These are phyloP conservation scores for Tetrao urogallus DNA, from an alignment of 2,113 vertebrate species.

Conservation along the genomic window DNA sequence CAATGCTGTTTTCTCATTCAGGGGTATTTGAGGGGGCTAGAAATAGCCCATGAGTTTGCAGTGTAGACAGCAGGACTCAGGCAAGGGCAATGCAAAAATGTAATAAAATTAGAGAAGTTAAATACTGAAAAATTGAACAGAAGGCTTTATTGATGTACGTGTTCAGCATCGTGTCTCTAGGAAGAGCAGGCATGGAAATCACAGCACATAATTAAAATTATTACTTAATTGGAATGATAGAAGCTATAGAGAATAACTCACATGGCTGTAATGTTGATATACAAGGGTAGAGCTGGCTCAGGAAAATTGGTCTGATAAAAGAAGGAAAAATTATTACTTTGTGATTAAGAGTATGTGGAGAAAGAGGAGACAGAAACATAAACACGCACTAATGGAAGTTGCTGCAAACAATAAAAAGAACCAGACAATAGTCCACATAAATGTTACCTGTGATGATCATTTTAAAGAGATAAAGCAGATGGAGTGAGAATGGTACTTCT, in stretches of 20 bases:
- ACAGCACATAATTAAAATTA: constrained; percentile 28
- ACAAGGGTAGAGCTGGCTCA: not conserved
- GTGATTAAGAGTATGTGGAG: not conserved
- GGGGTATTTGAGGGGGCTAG: not conserved
- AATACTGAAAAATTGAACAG: not conserved
- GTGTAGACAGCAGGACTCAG: not conserved
- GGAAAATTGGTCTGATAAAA: not conserved
- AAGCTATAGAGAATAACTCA: not conserved
- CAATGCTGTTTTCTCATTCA: not conserved
- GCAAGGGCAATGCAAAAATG: not conserved
- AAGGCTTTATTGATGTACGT: not conserved
- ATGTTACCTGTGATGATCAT: not conserved
- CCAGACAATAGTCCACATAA: not conserved
- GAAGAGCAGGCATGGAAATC: not conserved
- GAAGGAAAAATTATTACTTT: not conserved
- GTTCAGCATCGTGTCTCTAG: not conserved
- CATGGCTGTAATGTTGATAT: not conserved
- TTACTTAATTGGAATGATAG: not conserved
- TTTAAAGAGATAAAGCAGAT: not conserved
- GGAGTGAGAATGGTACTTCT: not conserved
- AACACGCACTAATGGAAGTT: not conserved
- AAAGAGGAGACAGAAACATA: not conserved
- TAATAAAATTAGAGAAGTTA: not conserved
- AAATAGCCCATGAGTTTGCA: not conserved
- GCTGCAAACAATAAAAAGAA: not conserved